phyloP scores from a whole-genome alignment of 2,113 vertebrate species.

The Prunella himalayana region DNA sequence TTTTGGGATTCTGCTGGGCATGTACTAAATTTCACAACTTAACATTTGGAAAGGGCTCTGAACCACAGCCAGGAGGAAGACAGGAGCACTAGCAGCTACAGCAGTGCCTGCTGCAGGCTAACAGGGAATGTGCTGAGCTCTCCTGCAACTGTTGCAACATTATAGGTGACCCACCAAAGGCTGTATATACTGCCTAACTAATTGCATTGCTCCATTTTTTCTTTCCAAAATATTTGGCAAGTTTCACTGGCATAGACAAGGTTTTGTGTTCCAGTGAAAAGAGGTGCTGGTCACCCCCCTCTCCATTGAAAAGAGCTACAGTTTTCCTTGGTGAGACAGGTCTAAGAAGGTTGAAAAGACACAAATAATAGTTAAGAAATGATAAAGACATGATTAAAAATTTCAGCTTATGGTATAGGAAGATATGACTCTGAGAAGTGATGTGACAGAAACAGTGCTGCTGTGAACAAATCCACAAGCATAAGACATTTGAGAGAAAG shows the following conservation, averaged over 20 bases:
- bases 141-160: neutral
- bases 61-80: neutral
- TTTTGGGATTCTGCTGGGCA: neutral
- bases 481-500: neutral
- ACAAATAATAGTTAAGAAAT: neutral
- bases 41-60: neutral
- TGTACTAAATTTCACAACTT: neutral
- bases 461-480: neutral
- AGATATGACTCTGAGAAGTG: neutral
- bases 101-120: neutral
- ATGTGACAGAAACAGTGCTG: neutral
- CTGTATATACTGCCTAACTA: neutral
- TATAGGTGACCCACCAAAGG: neutral
- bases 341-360: neutral
- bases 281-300: rapidly evolving
- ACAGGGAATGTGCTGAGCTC: neutral
- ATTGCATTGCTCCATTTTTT: neutral
- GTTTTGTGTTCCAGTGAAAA: neutral
- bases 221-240: neutral
- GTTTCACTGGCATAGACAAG: rapidly evolving
- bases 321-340: neutral
- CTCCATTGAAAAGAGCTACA: rapidly evolving
- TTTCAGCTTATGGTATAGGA: neutral
- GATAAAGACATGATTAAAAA: neutral
- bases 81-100: neutral